Base-by-base conservation (phyloP, 2,113 vertebrate genomes). In the Rhabdornis inornatus region DNA sequence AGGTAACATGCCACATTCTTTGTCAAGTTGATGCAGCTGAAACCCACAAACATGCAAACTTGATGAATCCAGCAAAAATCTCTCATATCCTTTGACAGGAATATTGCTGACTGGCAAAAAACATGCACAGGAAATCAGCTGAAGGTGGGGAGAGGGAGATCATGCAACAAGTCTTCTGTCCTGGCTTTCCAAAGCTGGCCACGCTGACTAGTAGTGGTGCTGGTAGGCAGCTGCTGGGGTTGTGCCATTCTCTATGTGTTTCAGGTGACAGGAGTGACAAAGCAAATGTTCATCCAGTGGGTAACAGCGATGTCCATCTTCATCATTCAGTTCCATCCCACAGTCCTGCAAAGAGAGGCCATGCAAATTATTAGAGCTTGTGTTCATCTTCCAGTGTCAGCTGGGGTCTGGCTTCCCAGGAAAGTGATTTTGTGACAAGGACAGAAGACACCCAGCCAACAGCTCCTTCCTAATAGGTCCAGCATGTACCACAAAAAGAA, bases 261-360 rank as follows among this genome's bases (percentile, higher is more conserved):
- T 98, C 71, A 99, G 98, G 20, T 99, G 99, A 95, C 99, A 99
- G 74, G 98, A 95, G 96, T 99, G 99, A 96, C 99, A 99, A 83
- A 99, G 98, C 64, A 99, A 98, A 85, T 97, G 99, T 79, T 99
- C 98, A 31, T 99, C 98, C 82, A 99, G 98, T 0, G 99, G 99
- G 96, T 99, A 99, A 96, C 99, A 99, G 95, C 99, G 99, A 94
- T 99, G 99, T 6, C 99, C 99, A 0, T 99, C 99, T 85, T 99
- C 99, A 0, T 99, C 99, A 0, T 99, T 99, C 83, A 99, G 98
- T 93, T 99, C 99, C 98, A 99, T 98, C 45, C 98, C 98, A 72
- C 99, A 99, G 96, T 99, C 99, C 99, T 99, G 96, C 52, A 71
- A 87, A 82, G 64, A 89, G 45, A 95, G 37, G 24, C 44, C 50